These are phyloP conservation scores for Drosophila ficusphila DNA, from an alignment of 1,140 invertebrate species.

Conservation along the genomic window DNA sequence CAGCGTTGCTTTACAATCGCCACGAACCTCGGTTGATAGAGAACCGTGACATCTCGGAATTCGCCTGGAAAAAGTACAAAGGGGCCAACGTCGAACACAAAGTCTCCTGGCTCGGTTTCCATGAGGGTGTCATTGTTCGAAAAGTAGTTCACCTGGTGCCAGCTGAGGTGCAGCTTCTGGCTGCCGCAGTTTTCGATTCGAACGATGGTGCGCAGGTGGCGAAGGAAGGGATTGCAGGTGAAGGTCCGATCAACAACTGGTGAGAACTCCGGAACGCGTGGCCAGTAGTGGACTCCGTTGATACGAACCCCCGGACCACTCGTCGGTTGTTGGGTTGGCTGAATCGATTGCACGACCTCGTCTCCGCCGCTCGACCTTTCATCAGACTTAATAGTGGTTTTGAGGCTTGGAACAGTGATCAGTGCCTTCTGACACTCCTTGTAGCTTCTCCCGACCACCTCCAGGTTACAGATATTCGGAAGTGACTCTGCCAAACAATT, in stretches of 20 bases:
- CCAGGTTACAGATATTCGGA: not conserved
- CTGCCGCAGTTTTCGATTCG: conserved; percentile 62
- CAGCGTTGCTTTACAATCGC: conserved; percentile 60
- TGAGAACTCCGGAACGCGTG: conserved; percentile 29
- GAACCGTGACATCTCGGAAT: conserved; percentile 24
- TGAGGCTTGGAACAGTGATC: not conserved
- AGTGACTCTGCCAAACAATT: too few relatives aligned
- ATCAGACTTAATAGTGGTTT: too few relatives aligned
- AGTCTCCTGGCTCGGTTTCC: conserved; percentile 8
- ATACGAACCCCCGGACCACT: conserved; percentile 30
- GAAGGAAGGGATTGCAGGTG: conserved; percentile 56
- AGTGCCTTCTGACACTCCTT: not conserved
- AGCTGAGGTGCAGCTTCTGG: conserved; percentile 31
- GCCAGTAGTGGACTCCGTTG: conserved; percentile 48
- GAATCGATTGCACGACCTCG: not conserved
- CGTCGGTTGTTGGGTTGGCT: not conserved
- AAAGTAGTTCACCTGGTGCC: conserved; percentile 45
- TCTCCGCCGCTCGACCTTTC: not conserved
- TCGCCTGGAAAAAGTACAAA: conserved; percentile 39
- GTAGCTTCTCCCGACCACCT: not conserved
- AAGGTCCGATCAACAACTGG: conserved; percentile 52
- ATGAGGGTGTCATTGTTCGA: conserved; percentile 43
- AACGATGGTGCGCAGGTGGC: conserved; percentile 46
- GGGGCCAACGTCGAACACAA: conserved; percentile 43
- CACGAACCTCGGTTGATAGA: conserved; percentile 48